A percentile compares a stretch with the other conserved stretches of the same genome.
Conservation (phyloP, 2,113 vertebrate genomes). For the Tetrao urogallus region DNA sequence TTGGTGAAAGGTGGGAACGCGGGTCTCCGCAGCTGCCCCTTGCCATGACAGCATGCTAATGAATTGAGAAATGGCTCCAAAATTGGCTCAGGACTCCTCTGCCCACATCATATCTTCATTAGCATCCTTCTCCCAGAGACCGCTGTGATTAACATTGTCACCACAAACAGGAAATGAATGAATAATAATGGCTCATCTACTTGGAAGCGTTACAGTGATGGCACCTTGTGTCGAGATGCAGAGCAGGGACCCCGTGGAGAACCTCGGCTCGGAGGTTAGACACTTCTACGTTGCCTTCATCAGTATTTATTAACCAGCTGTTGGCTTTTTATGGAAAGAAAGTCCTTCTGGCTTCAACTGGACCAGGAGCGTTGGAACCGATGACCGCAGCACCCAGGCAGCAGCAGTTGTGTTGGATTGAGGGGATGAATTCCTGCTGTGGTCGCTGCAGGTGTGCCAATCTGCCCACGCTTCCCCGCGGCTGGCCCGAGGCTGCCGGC, state of each 20-base stretch:
- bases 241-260: neutral
- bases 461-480: neutral
- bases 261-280: neutral
- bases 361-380: neutral
- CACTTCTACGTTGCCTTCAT: neutral
- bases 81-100: neutral
- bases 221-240: constrained; percentile 42
- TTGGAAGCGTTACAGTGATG: constrained; percentile 46
- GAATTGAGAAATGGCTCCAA: constrained; percentile 51
- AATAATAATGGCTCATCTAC: constrained; percentile 57
- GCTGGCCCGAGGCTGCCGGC: neutral
- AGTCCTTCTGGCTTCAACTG: neutral
- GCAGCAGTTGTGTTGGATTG: neutral
- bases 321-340: neutral
- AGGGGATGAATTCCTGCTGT: neutral
- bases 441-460: neutral
- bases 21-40: neutral
- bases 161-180: constrained; percentile 71
- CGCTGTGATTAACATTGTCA: constrained; percentile 69
- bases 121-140: constrained; percentile 63
- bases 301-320: neutral
- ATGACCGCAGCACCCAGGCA: neutral
- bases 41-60: constrained; percentile 56
- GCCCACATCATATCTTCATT: constrained; percentile 75
- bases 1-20: constrained; percentile 38